phyloP scores from a whole-genome alignment of 1,140 invertebrate genomes.

The Orius insidiosus region DNA sequence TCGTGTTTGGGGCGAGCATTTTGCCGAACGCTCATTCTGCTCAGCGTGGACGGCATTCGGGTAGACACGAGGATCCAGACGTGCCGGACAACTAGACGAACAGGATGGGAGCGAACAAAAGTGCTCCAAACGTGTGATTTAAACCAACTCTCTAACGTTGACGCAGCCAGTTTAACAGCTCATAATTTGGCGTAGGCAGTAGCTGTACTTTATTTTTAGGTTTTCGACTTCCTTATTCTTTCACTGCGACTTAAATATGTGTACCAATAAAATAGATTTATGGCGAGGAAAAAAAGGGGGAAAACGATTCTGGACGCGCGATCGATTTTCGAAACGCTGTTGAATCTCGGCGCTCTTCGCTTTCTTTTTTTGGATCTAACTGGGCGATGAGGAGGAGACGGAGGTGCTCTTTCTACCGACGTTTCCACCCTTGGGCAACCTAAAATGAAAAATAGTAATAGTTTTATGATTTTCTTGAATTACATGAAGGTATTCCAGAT shows the following conservation, averaged over 20 bases:
- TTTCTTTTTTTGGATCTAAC: constrained; percentile 22
- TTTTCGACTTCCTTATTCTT: constrained; percentile 25
- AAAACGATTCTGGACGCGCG: constrained; percentile 54
- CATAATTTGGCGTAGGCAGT: too few relatives aligned
- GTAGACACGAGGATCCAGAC: too few relatives aligned
- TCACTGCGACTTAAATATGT: constrained; percentile 49
- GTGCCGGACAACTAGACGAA: too few relatives aligned
- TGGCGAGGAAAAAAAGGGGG: constrained; percentile 53
- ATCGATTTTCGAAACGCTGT: constrained; percentile 67
- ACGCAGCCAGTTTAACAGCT: too few relatives aligned
- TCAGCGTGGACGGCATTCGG: too few relatives aligned
- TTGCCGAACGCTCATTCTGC: too few relatives aligned
- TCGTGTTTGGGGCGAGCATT: too few relatives aligned
- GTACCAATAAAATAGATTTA: constrained; percentile 67
- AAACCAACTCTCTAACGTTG: too few relatives aligned
- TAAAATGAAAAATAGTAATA: constrained; percentile 4
- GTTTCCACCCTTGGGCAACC: constrained; percentile 10
- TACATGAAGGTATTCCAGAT: constrained; percentile 16
- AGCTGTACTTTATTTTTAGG: neutral
- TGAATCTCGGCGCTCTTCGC: constrained; percentile 42
- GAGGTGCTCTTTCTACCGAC: constrained; percentile 1
- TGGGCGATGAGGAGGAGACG: neutral
- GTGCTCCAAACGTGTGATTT: too few relatives aligned
- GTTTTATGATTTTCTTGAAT: neutral
- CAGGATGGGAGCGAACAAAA: too few relatives aligned